Conservation (phyloP, 2,113 vertebrate species). For the Ammospiza caudacuta region DNA sequence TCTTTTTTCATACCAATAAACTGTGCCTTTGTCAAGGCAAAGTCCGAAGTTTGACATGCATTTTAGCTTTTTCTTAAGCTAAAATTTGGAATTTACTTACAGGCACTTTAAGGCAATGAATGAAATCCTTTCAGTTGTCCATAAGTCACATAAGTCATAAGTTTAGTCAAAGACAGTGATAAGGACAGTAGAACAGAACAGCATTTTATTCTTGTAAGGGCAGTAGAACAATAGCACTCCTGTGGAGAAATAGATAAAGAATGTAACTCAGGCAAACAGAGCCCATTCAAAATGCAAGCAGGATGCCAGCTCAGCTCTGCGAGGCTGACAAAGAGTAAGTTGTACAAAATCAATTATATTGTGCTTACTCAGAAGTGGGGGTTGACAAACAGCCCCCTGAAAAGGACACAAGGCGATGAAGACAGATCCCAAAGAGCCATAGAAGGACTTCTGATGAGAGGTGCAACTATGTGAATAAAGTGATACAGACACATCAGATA, state of each 20-base stretch:
- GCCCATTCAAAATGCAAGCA: background rate
- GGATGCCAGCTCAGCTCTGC: background rate
- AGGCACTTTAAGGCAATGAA: background rate
- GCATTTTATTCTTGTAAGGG: background rate
- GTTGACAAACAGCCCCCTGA: background rate
- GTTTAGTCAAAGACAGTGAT: background rate
- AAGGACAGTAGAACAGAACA: background rate
- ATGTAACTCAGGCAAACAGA: background rate
- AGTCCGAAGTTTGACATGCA: background rate
- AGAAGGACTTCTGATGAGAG: background rate
- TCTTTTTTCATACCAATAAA: background rate
- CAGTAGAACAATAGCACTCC: background rate
- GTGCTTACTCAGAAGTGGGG: background rate
- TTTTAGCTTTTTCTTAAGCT: background rate
- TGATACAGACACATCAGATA: background rate
- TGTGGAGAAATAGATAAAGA: background rate
- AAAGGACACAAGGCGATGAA: accelerated
- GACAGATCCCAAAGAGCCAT: background rate
- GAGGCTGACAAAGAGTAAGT: background rate
- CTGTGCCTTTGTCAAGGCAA: background rate
- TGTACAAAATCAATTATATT: background rate
- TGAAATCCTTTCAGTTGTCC: background rate
- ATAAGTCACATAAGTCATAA: background rate
- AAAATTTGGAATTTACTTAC: background rate
- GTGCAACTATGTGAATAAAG: background rate